These are phyloP conservation scores for Python bivittatus DNA, from an alignment of 2,113 vertebrate genomes.

Conservation along the genomic window DNA sequence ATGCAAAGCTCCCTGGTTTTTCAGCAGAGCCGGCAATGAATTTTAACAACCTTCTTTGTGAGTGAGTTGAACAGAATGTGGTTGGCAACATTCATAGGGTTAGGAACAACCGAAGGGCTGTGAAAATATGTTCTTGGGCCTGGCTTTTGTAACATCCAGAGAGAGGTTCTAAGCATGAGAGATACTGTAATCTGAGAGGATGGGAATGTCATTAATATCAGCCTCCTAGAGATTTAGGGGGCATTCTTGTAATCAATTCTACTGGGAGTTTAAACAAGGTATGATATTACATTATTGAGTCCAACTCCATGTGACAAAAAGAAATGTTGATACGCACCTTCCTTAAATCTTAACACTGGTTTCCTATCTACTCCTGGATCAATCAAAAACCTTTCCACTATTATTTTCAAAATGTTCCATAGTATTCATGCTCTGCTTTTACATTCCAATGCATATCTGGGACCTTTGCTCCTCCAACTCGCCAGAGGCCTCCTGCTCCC, in stretches of 20 bases:
- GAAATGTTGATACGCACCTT: background rate
- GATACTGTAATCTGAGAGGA: background rate
- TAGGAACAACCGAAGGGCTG: background rate
- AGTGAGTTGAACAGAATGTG: background rate
- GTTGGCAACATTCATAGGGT: background rate
- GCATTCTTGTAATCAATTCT: too few species aligned
- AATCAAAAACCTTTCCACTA: background rate
- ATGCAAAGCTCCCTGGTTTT: background rate
- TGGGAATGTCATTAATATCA: background rate
- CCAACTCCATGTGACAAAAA: background rate
- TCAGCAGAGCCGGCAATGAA: background rate
- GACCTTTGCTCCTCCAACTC: background rate
- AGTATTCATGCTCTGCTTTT: background rate
- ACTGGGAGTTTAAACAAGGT: background rate
- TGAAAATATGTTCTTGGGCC: background rate
- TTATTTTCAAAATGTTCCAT: background rate
- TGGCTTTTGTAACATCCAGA: background rate
- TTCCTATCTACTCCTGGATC: background rate
- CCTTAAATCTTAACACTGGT: background rate
- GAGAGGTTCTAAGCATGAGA: background rate
- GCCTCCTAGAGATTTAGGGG: background rate
- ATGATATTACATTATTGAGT: background rate
- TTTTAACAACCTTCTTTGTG: background rate
- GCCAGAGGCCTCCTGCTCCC: background rate
- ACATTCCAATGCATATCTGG: background rate